Percentiles rank a stretch among this genome's conserved stretches.
Evolutionary conservation across 2,113 vertebrate genomes (phyloP).

Genomic region (Actenoides lindsayi): DNA sequence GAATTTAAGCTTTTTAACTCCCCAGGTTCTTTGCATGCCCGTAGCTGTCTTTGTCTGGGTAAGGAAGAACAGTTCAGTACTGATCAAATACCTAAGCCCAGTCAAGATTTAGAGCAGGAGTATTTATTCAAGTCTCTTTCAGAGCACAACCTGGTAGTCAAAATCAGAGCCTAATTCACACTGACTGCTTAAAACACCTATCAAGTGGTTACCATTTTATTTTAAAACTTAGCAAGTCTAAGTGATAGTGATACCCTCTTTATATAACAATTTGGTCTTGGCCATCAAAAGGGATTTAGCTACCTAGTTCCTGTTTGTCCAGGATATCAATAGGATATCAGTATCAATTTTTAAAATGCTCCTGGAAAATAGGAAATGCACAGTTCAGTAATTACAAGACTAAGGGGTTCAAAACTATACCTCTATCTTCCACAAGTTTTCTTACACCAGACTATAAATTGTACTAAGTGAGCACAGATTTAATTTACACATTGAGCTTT

Average conservation of each 20-base stretch:
- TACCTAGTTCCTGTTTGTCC: neutral
- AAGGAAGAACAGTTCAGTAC: neutral
- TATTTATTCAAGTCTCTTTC: neutral
- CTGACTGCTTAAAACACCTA: neutral
- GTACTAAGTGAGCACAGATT: neutral
- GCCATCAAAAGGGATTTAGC: neutral
- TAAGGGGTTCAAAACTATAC: neutral
- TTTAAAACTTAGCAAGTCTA: neutral
- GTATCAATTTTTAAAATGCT: neutral
- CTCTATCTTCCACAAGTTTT: neutral
- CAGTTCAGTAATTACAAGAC: neutral
- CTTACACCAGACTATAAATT: neutral
- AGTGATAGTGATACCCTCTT: rapidly evolving
- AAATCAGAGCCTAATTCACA: neutral
- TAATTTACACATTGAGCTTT: neutral
- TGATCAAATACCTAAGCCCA: neutral
- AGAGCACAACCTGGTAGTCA: neutral
- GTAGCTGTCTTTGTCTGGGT: neutral
- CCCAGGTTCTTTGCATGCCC: neutral
- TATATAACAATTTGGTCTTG: neutral
- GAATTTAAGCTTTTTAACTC: neutral
- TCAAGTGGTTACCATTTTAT: neutral
- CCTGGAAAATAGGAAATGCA: neutral
- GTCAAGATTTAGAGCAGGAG: neutral
- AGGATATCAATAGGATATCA: neutral